phyloP scores from a whole-genome alignment of 2,888 invertebrate species.

The Uropetala carovei region DNA sequence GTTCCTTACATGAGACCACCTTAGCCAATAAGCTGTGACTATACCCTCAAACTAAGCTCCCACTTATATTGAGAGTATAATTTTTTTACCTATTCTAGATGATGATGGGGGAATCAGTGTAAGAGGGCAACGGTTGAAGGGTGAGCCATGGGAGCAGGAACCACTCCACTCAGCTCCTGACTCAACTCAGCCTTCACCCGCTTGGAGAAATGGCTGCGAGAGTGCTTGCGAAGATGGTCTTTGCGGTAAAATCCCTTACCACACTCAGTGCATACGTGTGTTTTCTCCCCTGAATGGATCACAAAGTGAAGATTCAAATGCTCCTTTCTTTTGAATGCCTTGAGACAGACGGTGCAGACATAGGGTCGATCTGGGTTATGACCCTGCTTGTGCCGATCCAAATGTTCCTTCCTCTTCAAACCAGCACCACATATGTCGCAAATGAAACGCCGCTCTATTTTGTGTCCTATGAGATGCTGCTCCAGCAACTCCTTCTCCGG shows the following conservation, averaged over 20 bases:
- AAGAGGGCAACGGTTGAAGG: slow-evolving; percentile 61
- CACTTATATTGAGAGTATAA: slow-evolving; percentile 61
- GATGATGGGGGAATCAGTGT: slow-evolving; percentile 59
- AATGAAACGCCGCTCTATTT: slow-evolving; percentile 83
- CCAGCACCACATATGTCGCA: slow-evolving; percentile 73
- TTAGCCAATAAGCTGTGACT: slow-evolving; percentile 63
- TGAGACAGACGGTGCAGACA: slow-evolving; percentile 86
- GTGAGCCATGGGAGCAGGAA: slow-evolving; percentile 55
- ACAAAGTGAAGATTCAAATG: slow-evolving; percentile 89
- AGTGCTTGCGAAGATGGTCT: slow-evolving; percentile 88
- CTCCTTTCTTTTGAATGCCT: slow-evolving; percentile 88
- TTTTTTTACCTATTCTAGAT: slow-evolving; percentile 51
- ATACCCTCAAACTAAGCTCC: slow-evolving; percentile 64
- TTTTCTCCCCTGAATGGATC: slow-evolving; percentile 90
- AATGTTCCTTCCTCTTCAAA: slow-evolving; percentile 86
- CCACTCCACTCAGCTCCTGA: slow-evolving; percentile 71
- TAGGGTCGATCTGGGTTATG: slow-evolving; percentile 89
- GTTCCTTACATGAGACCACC: slow-evolving; percentile 59
- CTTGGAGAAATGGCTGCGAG: slow-evolving; percentile 86
- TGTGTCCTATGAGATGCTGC: slow-evolving; percentile 83
- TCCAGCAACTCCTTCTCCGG: slow-evolving; percentile 88
- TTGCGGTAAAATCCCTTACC: slow-evolving; percentile 85
- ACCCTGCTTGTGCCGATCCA: slow-evolving; percentile 87
- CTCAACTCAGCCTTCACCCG: slow-evolving; percentile 84
- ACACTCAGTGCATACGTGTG: slow-evolving; percentile 86